Percentiles rank a stretch among this genome's conserved stretches.
Conservation (phyloP, 2,888 invertebrate genomes). For the Drosophila barbarae region DNA sequence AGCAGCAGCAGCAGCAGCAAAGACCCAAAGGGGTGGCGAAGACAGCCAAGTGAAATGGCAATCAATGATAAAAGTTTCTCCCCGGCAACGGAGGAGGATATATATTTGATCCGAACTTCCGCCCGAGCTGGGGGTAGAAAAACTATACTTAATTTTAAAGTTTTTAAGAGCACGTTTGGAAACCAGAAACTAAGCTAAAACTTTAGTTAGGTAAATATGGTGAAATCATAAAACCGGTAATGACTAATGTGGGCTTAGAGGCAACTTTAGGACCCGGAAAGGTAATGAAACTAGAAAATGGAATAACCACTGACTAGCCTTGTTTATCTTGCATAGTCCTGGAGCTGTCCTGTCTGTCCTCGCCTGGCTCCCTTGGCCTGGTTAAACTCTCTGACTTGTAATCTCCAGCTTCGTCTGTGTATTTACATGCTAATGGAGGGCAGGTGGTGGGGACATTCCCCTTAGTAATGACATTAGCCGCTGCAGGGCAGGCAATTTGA, state of each 20-base stretch:
- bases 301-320: neutral
- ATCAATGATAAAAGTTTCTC: constrained; percentile 26
- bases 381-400: constrained; percentile 9
- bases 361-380: neutral
- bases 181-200: neutral
- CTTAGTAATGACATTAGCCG: constrained; percentile 54
- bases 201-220: neutral
- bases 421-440: constrained; percentile 19
- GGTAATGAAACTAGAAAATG: neutral
- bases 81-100: neutral
- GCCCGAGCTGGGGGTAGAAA: neutral
- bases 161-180: neutral
- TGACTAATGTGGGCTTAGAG: neutral
- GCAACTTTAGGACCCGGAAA: neutral
- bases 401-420: constrained; percentile 5
- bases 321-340: neutral
- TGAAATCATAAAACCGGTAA: neutral
- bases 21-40: neutral
- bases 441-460: constrained; percentile 1
- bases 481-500: constrained; percentile 60
- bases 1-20: neutral
- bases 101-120: constrained; percentile 13
- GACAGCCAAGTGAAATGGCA: constrained; percentile 22
- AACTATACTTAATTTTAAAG: constrained; percentile 3
- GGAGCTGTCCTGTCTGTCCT: neutral